phyloP scores from a whole-genome alignment of 2,113 vertebrate species.

The Lophochroa leadbeateri region DNA sequence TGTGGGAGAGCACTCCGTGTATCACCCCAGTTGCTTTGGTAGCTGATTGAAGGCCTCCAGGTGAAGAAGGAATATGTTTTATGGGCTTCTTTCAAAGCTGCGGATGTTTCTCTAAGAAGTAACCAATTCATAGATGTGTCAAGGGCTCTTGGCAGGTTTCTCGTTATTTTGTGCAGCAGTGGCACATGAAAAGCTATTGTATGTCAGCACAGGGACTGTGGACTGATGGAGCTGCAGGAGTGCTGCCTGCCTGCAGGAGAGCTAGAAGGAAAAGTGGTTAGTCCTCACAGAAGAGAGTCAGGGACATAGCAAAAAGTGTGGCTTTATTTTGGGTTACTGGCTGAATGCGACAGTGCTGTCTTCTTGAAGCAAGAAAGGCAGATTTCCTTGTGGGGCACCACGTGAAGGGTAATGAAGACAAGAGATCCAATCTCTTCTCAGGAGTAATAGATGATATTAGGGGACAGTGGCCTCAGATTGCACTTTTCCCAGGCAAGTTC shows the following conservation, averaged over 20 bases:
- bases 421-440: not conserved
- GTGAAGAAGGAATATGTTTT: not conserved
- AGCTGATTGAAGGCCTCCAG: not conserved
- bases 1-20: not conserved
- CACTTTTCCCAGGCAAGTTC: not conserved
- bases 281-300: not conserved
- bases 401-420: accelerated
- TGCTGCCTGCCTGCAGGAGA: not conserved
- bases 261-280: not conserved
- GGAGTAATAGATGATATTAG: not conserved
- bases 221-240: not conserved
- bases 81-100: not conserved
- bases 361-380: not conserved
- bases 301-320: not conserved
- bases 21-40: not conserved
- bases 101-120: not conserved
- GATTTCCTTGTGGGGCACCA: not conserved
- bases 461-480: not conserved
- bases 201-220: not conserved
- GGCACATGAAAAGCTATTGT: not conserved
- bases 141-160: not conserved
- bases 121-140: accelerated
- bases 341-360: not conserved
- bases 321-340: not conserved
- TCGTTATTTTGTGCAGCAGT: not conserved